Percentiles rank a stretch among this genome's conserved stretches.
These are phyloP conservation scores for Drosophila acutilabella DNA, from an alignment of 2,888 invertebrate genomes.

Conservation along the genomic window DNA sequence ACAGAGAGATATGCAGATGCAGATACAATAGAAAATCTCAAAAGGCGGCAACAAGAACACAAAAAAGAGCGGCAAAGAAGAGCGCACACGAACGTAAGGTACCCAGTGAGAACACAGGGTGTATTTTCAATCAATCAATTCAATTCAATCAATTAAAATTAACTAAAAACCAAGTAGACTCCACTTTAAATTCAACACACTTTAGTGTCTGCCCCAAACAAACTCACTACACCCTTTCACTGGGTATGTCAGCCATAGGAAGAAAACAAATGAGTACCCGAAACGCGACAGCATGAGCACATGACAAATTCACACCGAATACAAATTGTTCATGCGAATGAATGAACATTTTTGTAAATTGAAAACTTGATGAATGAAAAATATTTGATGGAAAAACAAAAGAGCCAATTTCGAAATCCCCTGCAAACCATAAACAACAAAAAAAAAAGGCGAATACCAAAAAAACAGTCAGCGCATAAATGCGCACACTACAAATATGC, in stretches of 20 bases:
- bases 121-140: too few relatives aligned
- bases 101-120: too few relatives aligned
- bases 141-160: too few relatives aligned
- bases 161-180: too few relatives aligned
- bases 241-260: background rate
- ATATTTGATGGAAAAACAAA: slow-evolving; percentile 82
- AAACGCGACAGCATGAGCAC: slow-evolving; percentile 50
- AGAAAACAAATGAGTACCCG: slow-evolving; percentile 33
- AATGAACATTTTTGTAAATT: slow-evolving; percentile 81
- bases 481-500: slow-evolving; percentile 33
- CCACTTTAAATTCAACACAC: too few relatives aligned
- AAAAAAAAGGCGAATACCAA: slow-evolving; percentile 24
- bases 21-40: slow-evolving; percentile 17
- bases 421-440: slow-evolving; percentile 35
- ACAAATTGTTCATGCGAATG: slow-evolving; percentile 79
- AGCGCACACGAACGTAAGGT: too few relatives aligned
- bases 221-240: too few relatives aligned
- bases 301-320: slow-evolving; percentile 82
- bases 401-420: slow-evolving; percentile 58
- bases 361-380: slow-evolving; percentile 83
- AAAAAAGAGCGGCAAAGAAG: too few relatives aligned
- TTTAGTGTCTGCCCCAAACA: too few relatives aligned
- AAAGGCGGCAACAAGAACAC: slow-evolving; percentile 28
- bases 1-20: slow-evolving; percentile 20
- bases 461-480: slow-evolving; percentile 54